These are phyloP conservation scores for Acanthopagrus latus DNA, from an alignment of 2,797 vertebrate genomes.

Conservation along the genomic window DNA sequence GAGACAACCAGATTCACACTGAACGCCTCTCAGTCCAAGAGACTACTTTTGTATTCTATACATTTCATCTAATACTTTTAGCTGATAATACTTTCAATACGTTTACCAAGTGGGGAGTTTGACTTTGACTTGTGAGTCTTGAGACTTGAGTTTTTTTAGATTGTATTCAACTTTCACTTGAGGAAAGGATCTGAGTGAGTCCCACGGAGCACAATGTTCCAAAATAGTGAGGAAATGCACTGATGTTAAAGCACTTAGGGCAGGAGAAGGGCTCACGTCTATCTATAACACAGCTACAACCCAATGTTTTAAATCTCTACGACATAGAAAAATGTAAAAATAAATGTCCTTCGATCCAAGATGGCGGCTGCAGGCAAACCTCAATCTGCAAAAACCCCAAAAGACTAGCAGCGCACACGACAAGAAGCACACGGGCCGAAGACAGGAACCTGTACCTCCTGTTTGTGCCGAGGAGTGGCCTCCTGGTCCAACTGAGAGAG, in stretches of 20 bases:
- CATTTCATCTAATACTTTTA: background rate
- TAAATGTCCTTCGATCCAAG: slow-evolving; percentile 9
- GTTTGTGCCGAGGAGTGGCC: slow-evolving; percentile 95
- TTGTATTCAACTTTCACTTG: too few relatives aligned
- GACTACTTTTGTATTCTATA: background rate
- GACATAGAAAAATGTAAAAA: slow-evolving; percentile 24
- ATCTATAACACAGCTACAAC: background rate
- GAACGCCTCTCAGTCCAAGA: background rate
- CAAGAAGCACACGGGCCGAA: slow-evolving; percentile 37
- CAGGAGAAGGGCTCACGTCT: background rate
- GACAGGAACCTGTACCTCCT: slow-evolving; percentile 90
- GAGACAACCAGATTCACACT: background rate
- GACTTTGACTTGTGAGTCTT: too few relatives aligned
- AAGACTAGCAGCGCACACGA: slow-evolving; percentile 15
- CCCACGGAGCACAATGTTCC: slow-evolving; percentile 4
- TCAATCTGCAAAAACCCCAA: background rate
- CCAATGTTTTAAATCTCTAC: slow-evolving; percentile 13
- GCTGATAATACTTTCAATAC: background rate
- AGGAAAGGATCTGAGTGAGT: background rate
- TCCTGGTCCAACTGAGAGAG: slow-evolving; percentile 94
- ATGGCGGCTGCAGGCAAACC: slow-evolving; percentile 1
- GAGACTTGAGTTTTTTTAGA: too few relatives aligned
- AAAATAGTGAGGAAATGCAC: background rate
- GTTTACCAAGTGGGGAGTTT: background rate
- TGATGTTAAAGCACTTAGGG: slow-evolving; percentile 3